Evolutionary conservation across 2,797 vertebrate species (phyloP).

Genomic region (Rhinichthys osculus): DNA sequence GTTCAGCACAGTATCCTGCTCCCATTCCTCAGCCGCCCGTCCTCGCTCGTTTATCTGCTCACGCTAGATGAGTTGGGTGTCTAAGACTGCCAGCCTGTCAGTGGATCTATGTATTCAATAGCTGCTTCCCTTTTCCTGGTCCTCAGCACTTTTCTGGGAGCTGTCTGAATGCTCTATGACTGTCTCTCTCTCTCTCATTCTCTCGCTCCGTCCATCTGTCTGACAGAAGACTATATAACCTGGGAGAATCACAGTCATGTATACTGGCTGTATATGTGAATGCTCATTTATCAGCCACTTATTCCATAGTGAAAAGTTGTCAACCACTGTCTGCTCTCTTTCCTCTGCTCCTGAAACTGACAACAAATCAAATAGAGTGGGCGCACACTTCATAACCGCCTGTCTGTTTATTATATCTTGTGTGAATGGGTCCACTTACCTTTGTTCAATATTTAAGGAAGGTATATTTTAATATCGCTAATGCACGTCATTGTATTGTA

Average conservation of each 20-base stretch:
- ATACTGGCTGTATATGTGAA: conserved; percentile 68
- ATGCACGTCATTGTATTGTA: neutral
- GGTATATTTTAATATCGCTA: neutral
- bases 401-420: conserved; percentile 66
- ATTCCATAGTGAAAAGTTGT: conserved; percentile 71
- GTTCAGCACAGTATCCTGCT: conserved; percentile 1
- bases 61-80: conserved; percentile 49
- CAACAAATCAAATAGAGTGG: conserved; percentile 73
- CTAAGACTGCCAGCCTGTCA: conserved; percentile 57
- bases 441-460: conserved; percentile 24
- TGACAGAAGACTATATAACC: conserved; percentile 69
- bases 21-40: neutral
- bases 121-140: conserved; percentile 38
- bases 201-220: conserved; percentile 57
- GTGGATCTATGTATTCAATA: conserved; percentile 57
- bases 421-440: conserved; percentile 33
- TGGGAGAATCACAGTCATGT: conserved; percentile 67
- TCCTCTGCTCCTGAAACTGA: conserved; percentile 75
- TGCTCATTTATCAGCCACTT: conserved; percentile 75
- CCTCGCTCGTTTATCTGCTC: conserved; percentile 40
- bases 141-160: conserved; percentile 48
- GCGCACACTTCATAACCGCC: conserved; percentile 62
- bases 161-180: conserved; percentile 55
- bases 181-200: conserved; percentile 23
- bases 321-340: conserved; percentile 73